Base-by-base conservation (phyloP, 2,888 invertebrate species). In the Apocheima hispidaria region DNA sequence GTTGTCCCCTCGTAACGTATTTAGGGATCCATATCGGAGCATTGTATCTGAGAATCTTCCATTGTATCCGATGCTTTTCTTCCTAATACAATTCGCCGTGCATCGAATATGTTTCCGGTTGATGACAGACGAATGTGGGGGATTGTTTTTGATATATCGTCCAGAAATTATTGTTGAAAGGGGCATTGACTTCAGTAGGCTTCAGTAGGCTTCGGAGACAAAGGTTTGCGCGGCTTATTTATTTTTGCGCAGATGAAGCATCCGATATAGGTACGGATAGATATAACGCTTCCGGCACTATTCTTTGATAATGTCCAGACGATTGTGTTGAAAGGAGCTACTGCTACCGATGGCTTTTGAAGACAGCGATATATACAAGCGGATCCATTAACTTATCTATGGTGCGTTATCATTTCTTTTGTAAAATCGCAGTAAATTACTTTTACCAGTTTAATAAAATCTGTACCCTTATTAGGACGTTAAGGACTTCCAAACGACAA, bases 101-200 rank as follows among this genome's bases (percentile, higher is more conserved):
- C 81, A 81, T 77, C 78, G 79, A 73, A 78, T 82, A 79, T 73
- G 75, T 79, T 79, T 79, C 79, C 83, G 77, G 69, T 63, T 64
- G 67, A 63, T 65, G 69, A 69, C 71, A 69, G 67, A 69, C 69
- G 70, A 72, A 69, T 63, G 65, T 69, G 68, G 71, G 70, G 71
- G 70, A 72, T 77, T 79, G 81, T 80, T 77, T 79, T 77, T 77
- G 79, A 78, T 79, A 79, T 74, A 72, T 79, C 76, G 74, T 72
- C 79, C 78, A 79, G 78, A 79, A 81, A 79, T 79, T 75, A 79
- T 79, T 76, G 78, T 75, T 70, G 61, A 75, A 77, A 74, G 69
- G 69, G 65, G 65, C 70, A 65, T 65, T 64, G 70, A 68, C 70
- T 66, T 49, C 49, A 28, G 44, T 60, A 68, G 68, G 66, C 70